These are phyloP conservation scores for Pristionchus exspectatus DNA, from an alignment of 2,888 invertebrate genomes.

Conservation along the genomic window DNA sequence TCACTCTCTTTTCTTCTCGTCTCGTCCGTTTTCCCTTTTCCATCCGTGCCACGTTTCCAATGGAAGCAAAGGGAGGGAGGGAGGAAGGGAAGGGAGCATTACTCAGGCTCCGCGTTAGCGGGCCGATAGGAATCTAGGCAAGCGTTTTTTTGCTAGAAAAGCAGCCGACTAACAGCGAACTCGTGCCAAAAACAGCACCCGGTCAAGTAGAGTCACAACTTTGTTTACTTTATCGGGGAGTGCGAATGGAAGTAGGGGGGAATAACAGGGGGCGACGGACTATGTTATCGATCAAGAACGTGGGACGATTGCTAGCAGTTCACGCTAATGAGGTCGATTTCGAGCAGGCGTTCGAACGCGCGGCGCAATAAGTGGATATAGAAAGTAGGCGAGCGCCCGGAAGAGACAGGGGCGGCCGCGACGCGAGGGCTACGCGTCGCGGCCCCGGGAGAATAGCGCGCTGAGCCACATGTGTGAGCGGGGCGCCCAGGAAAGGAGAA, in stretches of 20 bases:
- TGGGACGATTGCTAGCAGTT: not conserved
- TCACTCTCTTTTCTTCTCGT: not conserved
- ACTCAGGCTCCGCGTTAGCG: not conserved
- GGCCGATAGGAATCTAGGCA: not conserved
- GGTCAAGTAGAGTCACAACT: not conserved
- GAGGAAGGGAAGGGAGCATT: not conserved
- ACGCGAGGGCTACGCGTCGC: conserved; percentile 44
- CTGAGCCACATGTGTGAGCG: conserved; percentile 9
- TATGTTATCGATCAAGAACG: not conserved
- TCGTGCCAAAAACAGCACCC: not conserved
- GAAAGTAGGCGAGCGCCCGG: conserved; percentile 36
- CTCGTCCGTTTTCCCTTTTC: conserved; percentile 45
- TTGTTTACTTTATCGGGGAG: conserved; percentile 46
- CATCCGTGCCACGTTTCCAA: conserved; percentile 48
- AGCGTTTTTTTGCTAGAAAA: conserved; percentile 12
- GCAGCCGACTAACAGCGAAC: not conserved
- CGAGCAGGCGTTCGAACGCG: not conserved
- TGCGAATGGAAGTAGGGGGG: not conserved
- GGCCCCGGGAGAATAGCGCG: conserved; percentile 44
- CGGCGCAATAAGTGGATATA: conserved; percentile 43
- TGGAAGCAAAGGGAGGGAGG: not conserved
- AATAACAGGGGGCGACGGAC: not conserved
- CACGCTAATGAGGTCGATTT: conserved; percentile 36
- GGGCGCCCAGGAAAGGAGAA: not conserved
- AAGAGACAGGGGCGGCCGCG: conserved; percentile 52